These are phyloP conservation scores for Hyposoter didymator DNA, from an alignment of 2,888 invertebrate species.

Conservation along the genomic window DNA sequence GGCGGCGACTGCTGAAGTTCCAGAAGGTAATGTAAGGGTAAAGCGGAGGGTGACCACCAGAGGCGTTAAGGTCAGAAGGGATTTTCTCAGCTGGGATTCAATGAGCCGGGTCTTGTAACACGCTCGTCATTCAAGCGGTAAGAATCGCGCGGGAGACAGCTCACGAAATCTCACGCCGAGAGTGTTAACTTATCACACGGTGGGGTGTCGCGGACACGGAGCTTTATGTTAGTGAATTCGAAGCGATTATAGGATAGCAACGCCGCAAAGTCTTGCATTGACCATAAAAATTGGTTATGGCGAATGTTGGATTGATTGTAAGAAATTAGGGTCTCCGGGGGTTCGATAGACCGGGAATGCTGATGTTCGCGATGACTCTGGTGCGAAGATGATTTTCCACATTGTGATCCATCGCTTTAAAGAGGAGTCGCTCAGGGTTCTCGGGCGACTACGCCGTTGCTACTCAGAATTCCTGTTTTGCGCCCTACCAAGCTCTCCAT, in stretches of 20 bases:
- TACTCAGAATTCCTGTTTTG: slow-evolving; percentile 84
- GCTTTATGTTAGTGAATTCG: neutral
- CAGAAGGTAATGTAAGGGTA: neutral
- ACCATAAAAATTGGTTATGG: neutral
- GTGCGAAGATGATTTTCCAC: slow-evolving; percentile 65
- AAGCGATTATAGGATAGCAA: neutral
- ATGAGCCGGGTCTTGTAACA: slow-evolving; percentile 2
- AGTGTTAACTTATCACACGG: neutral
- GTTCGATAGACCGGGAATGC: neutral
- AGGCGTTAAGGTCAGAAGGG: neutral
- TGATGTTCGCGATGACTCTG: slow-evolving; percentile 1
- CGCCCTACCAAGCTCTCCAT: slow-evolving; percentile 54
- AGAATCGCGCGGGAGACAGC: neutral
- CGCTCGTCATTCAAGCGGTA: neutral
- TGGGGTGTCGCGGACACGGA: neutral
- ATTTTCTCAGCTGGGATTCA: slow-evolving; percentile 13
- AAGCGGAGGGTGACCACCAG: slow-evolving; percentile 1
- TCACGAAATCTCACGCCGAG: slow-evolving; percentile 2
- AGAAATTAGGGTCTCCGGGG: neutral
- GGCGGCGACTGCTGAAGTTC: neutral
- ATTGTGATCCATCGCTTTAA: slow-evolving; percentile 83
- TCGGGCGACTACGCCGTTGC: slow-evolving; percentile 83
- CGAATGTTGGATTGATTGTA: neutral
- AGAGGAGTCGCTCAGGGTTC: slow-evolving; percentile 80
- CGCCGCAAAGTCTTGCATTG: neutral